These are phyloP conservation scores for Exaiptasia diaphana DNA, from an alignment of 64 coral and sea anemone species.

Conservation along the genomic window DNA sequence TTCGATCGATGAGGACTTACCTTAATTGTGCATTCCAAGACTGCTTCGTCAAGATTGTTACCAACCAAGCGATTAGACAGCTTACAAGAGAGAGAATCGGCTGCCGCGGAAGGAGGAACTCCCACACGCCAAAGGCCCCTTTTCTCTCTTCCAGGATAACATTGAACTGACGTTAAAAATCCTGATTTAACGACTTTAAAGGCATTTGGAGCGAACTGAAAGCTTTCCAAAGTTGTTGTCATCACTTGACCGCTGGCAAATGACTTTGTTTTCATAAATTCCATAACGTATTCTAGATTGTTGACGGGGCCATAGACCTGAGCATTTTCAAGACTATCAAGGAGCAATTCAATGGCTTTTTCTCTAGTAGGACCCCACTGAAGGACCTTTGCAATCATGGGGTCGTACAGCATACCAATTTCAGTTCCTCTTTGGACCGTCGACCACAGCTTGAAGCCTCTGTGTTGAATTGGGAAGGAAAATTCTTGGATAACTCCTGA, in stretches of 20 bases:
- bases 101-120: conserved; percentile 46
- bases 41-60: conserved; percentile 35
- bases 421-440: conserved; percentile 28
- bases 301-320: conserved; percentile 15
- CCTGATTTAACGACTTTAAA: too few relatives aligned
- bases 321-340: not conserved
- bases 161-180: too few relatives aligned
- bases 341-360: not conserved
- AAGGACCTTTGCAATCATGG: conserved; percentile 30
- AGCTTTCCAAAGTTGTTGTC: too few relatives aligned
- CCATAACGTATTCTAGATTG: conserved; percentile 32
- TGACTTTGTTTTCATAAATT: conserved; percentile 33
- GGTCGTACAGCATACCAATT: conserved; percentile 18
- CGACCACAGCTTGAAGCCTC: not conserved
- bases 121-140: conserved; percentile 57
- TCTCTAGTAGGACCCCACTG: conserved; percentile 33
- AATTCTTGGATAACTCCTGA: too few relatives aligned
- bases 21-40: too few relatives aligned
- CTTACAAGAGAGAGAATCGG: conserved; percentile 49
- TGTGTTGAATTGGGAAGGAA: not conserved
- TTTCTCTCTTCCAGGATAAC: too few relatives aligned
- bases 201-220: too few relatives aligned
- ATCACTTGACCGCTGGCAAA: too few relatives aligned
- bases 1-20: too few relatives aligned
- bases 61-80: conserved; percentile 45